These are phyloP conservation scores for Nomada hirtipes DNA, from an alignment of 2,888 invertebrate genomes.

Conservation along the genomic window DNA sequence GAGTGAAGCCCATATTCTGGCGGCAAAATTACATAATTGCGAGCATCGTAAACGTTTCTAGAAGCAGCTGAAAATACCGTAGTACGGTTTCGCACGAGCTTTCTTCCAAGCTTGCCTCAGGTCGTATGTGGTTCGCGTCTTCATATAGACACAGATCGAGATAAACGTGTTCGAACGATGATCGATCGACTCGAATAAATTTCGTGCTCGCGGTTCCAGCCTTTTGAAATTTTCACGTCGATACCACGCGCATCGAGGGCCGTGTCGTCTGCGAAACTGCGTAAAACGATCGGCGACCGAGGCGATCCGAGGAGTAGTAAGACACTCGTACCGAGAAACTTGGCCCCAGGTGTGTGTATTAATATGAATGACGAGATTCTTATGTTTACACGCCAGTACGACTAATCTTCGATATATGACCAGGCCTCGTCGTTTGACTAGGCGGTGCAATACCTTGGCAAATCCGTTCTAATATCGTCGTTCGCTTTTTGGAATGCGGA, in stretches of 20 bases:
- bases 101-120: constrained; percentile 75
- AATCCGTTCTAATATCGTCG: constrained; percentile 37
- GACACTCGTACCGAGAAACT: constrained; percentile 73
- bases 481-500: background rate
- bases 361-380: constrained; percentile 79
- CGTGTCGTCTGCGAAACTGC: constrained; percentile 71
- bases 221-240: background rate
- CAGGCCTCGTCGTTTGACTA: constrained; percentile 41
- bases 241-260: constrained; percentile 15
- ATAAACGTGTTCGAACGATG: constrained; percentile 13
- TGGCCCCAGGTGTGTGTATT: constrained; percentile 77
- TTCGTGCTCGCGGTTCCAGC: background rate
- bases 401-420: constrained; percentile 59
- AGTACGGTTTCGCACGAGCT: constrained; percentile 61
- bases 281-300: constrained; percentile 59
- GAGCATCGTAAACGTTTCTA: constrained; percentile 17
- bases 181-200: constrained; percentile 13
- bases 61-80: constrained; percentile 44
- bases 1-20: background rate
- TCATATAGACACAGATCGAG: constrained; percentile 66
- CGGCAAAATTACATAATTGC: constrained; percentile 37
- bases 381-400: constrained; percentile 71
- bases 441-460: constrained; percentile 19
- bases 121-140: constrained; percentile 75
- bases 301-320: constrained; percentile 39